Conservation (phyloP, 2,888 invertebrate genomes). For the Erebia epiphron region DNA sequence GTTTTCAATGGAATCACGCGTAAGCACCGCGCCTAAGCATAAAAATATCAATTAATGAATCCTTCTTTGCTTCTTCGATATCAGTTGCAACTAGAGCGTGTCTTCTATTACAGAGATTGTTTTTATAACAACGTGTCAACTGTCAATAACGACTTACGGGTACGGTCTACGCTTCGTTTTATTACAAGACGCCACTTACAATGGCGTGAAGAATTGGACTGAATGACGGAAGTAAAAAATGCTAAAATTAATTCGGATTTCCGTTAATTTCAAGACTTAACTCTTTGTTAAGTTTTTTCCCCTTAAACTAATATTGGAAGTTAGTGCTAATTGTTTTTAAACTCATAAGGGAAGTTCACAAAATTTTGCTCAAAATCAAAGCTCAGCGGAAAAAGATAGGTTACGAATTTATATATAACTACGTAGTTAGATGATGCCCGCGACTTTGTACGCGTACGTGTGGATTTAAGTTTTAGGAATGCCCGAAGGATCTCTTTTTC, state of each 20-base stretch:
- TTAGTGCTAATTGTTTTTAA: neutral
- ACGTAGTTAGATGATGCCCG: too few species aligned
- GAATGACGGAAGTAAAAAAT: conserved; percentile 1
- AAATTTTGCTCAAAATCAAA: too few species aligned
- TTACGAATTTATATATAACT: too few species aligned
- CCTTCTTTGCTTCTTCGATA: neutral
- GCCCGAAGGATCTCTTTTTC: too few species aligned
- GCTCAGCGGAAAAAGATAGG: too few species aligned
- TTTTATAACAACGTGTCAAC: neutral
- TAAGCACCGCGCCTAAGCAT: too few species aligned
- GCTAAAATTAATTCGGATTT: conserved; percentile 2
- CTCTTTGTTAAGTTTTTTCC: neutral
- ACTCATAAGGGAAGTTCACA: neutral
- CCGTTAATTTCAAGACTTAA: neutral
- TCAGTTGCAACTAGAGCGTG: conserved; percentile 7
- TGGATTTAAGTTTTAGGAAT: too few species aligned
- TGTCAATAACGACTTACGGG: neutral
- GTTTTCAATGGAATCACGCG: too few species aligned
- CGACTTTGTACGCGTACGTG: too few species aligned
- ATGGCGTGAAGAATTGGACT: neutral
- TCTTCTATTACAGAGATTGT: conserved; percentile 2
- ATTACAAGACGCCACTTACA: neutral
- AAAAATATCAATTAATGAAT: neutral
- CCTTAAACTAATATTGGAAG: neutral
- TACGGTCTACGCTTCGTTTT: neutral